Base-by-base conservation (phyloP, 2,888 invertebrate genomes). In the Conus canariensis region DNA sequence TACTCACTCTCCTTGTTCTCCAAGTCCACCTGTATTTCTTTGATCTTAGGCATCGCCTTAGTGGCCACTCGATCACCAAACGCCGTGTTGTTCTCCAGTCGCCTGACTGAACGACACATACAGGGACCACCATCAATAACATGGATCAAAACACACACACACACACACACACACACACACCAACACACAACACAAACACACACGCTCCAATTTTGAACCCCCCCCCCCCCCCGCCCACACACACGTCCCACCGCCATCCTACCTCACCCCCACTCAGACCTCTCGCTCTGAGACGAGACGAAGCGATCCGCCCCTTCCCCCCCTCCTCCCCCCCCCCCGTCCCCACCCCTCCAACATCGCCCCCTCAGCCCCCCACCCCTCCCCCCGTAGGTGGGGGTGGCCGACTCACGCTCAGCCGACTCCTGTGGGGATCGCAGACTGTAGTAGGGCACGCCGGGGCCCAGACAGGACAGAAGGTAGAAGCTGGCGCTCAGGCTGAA, bases 381-480 rank as follows among this genome's bases (percentile, higher is more conserved):
- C 45, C 45, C 45, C 45, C 45, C 45, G 3, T 45, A 45, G 3
- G 45, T 45, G 45, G 4, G 45, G 45, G 45, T 45, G 45, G 45
- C 45, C 45, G 3, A 45, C 91, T 90, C 90, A 93, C 94, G 90
- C 82, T 92, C 91, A 59, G 89, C 85, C 19, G 80, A 70, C 12
- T 90, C 90, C 19, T 92, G 91, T 45, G 91, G 92, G 89, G 93
- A 89, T 60, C 94, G 91, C 22, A 95, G 92, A 0, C 93, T 94
- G 91, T 93, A 95, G 56, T 93, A 93, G 0, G 99, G 99, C 88
- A 99, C 97, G 0, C 98, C 98, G 0, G 99, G 99, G 0, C 99
- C 99, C 89, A 98, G 97, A 96, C 99, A 99, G 96, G 98, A 98
- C 93, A 99, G 97, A 85, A 99, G 97, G 95, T 98, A 98, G 97